Conservation (phyloP, 1,140 invertebrate species). For the Psilanteris sp. region DNA sequence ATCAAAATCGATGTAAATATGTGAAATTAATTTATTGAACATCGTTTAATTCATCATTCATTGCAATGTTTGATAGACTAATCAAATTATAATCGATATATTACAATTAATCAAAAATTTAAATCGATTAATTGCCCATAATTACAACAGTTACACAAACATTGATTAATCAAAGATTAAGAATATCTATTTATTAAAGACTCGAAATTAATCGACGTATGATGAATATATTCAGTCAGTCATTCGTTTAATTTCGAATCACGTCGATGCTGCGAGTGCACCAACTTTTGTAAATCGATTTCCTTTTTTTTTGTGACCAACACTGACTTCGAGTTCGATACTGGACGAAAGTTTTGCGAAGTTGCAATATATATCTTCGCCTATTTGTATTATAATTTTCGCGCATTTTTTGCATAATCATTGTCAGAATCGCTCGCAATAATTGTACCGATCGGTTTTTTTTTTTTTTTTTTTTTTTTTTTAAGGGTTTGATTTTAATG, state of each 20-base stretch:
- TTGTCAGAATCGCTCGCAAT: no score
- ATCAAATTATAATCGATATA: not conserved
- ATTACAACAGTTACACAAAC: slow-evolving; percentile 33
- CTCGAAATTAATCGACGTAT: no score
- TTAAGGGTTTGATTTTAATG: no score
- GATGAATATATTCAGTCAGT: no score
- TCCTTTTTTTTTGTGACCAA: slow-evolving; percentile 17
- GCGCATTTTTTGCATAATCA: no score
- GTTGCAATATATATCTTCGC: no score
- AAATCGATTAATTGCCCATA: slow-evolving; percentile 6
- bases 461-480: no score
- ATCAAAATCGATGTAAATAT: not conserved
- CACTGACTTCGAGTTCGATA: slow-evolving; percentile 38
- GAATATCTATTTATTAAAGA: slow-evolving; percentile 15
- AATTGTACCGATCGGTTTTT: no score
- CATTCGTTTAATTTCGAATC: slow-evolving; percentile 1
- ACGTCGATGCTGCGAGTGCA: slow-evolving; percentile 67
- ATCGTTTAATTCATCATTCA: no score
- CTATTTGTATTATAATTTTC: no score
- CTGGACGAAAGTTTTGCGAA: no score
- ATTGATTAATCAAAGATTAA: slow-evolving; percentile 25
- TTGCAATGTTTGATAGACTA: not conserved
- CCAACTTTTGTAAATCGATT: slow-evolving; percentile 60
- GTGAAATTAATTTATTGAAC: no score
- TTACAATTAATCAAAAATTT: slow-evolving; percentile 1